These are phyloP conservation scores for Hydropsyche tenuis DNA, from an alignment of 1,140 invertebrate species.

Conservation along the genomic window DNA sequence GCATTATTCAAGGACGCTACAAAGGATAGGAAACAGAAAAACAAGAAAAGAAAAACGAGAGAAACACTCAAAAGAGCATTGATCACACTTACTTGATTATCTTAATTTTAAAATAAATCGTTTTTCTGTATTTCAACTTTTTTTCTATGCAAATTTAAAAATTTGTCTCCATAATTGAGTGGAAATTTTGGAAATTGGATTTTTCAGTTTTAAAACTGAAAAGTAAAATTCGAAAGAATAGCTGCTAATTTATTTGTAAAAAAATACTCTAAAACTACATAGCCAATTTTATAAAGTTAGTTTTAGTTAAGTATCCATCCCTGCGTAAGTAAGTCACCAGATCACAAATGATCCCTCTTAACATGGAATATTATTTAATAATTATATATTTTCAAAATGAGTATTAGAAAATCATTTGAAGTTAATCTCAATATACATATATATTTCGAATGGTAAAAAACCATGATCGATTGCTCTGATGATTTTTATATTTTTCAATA, in stretches of 20 bases:
- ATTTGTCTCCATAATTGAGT: too few relatives aligned
- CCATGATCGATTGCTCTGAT: conserved; percentile 3
- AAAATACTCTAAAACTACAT: conserved; percentile 67
- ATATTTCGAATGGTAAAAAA: conserved; percentile 22
- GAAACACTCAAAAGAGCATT: conserved; percentile 72
- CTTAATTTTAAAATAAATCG: conserved; percentile 15
- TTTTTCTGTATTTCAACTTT: conserved; percentile 5
- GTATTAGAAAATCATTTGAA: conserved; percentile 39
- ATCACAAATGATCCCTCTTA: conserved; percentile 44
- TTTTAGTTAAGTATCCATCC: conserved; percentile 65
- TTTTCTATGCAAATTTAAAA: neutral
- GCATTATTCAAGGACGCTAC: conserved; percentile 85
- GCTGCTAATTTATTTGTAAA: conserved; percentile 67
- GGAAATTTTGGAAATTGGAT: too few relatives aligned
- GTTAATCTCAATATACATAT: conserved; percentile 28
- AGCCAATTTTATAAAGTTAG: conserved; percentile 65
- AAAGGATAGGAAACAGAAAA: conserved; percentile 68
- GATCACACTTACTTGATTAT: conserved; percentile 54
- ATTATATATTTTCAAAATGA: conserved; percentile 38
- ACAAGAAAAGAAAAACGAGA: conserved; percentile 72
- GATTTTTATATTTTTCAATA: neutral
- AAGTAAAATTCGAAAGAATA: conserved; percentile 49
- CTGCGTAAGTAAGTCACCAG: conserved; percentile 60
- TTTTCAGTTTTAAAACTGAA: neutral
- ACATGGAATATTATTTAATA: conserved; percentile 42